Percentiles rank a stretch among this genome's conserved stretches.
These are phyloP conservation scores for Aythya baeri DNA, from an alignment of 2,113 vertebrate species.

Conservation along the genomic window DNA sequence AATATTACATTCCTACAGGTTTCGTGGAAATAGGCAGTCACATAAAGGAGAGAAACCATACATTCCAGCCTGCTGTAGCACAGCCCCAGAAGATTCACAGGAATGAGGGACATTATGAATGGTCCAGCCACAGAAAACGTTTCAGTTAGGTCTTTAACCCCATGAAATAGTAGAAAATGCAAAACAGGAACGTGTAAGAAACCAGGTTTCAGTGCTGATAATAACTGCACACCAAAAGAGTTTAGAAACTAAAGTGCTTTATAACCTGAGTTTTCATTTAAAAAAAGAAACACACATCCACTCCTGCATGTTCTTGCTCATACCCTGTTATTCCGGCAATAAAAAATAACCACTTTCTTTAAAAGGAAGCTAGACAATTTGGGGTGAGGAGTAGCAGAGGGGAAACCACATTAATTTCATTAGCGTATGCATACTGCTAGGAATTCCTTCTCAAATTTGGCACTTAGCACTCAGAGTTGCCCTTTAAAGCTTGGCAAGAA, in stretches of 20 bases:
- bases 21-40: background rate
- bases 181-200: background rate
- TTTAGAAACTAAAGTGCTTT: background rate
- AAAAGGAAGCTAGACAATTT: conserved; percentile 18
- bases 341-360: conserved; percentile 46
- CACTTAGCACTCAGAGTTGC: conserved; percentile 33
- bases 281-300: background rate
- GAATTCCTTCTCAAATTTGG: conserved; percentile 54
- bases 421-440: conserved; percentile 36
- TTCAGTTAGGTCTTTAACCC: background rate
- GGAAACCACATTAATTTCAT: conserved; percentile 68
- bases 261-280: background rate
- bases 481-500: conserved; percentile 62
- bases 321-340: background rate
- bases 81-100: background rate
- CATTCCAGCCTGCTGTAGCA: background rate
- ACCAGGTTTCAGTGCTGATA: background rate
- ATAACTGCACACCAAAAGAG: background rate
- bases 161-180: background rate
- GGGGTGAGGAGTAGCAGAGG: conserved; percentile 51
- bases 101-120: background rate
- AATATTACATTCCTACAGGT: background rate
- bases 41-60: background rate
- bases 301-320: background rate
- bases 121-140: background rate